Conservation (phyloP, 2,888 invertebrate species). For the Melikaiella ostensackeni region DNA sequence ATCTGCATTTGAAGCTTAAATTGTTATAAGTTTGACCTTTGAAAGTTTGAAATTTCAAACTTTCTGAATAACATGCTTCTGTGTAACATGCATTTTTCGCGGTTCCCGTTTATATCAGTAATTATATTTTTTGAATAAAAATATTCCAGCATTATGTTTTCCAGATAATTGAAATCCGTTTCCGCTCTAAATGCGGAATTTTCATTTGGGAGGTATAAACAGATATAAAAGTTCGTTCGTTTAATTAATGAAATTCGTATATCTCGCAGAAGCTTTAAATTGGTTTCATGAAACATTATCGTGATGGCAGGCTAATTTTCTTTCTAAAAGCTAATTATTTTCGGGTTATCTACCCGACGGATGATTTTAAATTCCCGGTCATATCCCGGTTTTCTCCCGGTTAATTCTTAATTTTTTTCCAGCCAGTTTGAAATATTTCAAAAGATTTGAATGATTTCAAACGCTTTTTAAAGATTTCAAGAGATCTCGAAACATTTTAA, state of each 20-base stretch:
- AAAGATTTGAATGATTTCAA: too few species aligned
- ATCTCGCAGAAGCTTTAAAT: not conserved
- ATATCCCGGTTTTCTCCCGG: too few species aligned
- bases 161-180: not conserved
- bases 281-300: not conserved
- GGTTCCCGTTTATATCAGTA: not conserved
- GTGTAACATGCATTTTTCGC: not conserved
- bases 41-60: too few species aligned
- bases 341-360: too few species aligned
- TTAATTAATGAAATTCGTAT: not conserved
- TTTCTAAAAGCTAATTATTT: not conserved
- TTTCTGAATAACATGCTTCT: not conserved
- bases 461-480: too few species aligned
- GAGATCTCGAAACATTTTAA: too few species aligned
- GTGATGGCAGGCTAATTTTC: not conserved
- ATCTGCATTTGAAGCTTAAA: too few species aligned
- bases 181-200: not conserved
- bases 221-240: not conserved
- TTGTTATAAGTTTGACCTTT: too few species aligned
- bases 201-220: not conserved
- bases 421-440: too few species aligned
- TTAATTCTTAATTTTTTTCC: too few species aligned
- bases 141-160: constrained; percentile 1
- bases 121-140: not conserved
- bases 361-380: too few species aligned